Evolutionary conservation across 2,797 vertebrate species (phyloP), one percentile per base, ranked within the genome.

Genomic region (Gambelia wislizenii): DNA sequence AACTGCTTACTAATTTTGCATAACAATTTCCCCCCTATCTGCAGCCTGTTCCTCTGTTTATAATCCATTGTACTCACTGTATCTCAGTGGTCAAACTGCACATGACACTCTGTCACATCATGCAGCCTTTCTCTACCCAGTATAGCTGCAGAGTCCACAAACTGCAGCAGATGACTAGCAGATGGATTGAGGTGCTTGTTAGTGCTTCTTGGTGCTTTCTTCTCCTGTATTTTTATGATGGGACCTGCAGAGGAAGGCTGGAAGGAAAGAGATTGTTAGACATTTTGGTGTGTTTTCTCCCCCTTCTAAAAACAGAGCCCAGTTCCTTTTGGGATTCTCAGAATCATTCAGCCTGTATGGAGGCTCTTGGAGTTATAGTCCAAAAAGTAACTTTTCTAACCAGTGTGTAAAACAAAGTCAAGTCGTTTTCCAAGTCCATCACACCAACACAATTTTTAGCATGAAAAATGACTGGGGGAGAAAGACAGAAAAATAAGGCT

Each of bases 1-100:
- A 94, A 89, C 87, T 89, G 83, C 27, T 82, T 12, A 0, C 70
- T 6, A 91, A 90, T 1, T 8, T 16, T 82, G 77, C 47, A 86
- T 59, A 39, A 69, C 16, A 64, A 84, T 80, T 92, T 69, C 27
- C 80, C 67, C 33, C 82, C 54, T n/a, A 4, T 13, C 8, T 42
- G 22, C 9, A 27, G 54, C 1, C 86, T 84, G 44, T 49, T 4
- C 22, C n/a, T 3, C 74, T 33, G 1, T 81, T 91, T 89, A 20
- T 33, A 59, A 44, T 69, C 36, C 27, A 18, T 39, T 69, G 36
- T 75, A 33, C 30, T 22, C 39, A 44, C 12, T 56, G 27, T 47
- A 54, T n/a, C 6, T 39, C 33, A 49, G 25, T 25, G 12, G 42
- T 49, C 59, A 27, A 18, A 69, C 33, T 10, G 14, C 75, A 76